These are phyloP conservation scores for Muscicapa adusta DNA, from an alignment of 2,113 vertebrate species.

Conservation along the genomic window DNA sequence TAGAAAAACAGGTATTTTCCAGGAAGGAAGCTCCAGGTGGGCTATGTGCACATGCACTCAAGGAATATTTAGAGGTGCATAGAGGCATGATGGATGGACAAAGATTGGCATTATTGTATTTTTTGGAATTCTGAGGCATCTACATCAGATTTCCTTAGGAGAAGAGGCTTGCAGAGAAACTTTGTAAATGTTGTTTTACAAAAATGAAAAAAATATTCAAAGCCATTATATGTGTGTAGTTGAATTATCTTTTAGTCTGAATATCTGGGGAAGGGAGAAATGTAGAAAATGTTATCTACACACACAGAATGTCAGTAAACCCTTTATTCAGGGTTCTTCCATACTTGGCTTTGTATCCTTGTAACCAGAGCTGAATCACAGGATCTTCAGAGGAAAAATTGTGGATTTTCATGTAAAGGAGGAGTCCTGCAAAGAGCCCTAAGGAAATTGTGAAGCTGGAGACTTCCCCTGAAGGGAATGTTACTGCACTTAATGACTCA, in stretches of 20 bases:
- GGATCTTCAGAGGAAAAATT: not conserved
- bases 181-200: not conserved
- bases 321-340: not conserved
- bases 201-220: not conserved
- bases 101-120: not conserved
- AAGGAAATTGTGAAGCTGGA: not conserved
- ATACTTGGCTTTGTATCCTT: not conserved
- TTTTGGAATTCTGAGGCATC: not conserved
- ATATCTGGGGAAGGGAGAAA: not conserved
- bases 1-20: not conserved
- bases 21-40: not conserved
- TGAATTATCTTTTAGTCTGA: not conserved
- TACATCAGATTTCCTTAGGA: not conserved
- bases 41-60: no score
- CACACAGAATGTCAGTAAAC: not conserved
- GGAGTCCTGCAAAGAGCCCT: not conserved
- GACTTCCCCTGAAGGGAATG: not conserved
- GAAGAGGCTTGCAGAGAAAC: not conserved
- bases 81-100: not conserved
- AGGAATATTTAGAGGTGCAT: not conserved
- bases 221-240: not conserved
- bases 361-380: not conserved
- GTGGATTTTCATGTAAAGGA: not conserved
- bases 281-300: not conserved
- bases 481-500: not conserved